Conservation (phyloP, 2,888 invertebrate genomes). For the Drosophila monieri region DNA sequence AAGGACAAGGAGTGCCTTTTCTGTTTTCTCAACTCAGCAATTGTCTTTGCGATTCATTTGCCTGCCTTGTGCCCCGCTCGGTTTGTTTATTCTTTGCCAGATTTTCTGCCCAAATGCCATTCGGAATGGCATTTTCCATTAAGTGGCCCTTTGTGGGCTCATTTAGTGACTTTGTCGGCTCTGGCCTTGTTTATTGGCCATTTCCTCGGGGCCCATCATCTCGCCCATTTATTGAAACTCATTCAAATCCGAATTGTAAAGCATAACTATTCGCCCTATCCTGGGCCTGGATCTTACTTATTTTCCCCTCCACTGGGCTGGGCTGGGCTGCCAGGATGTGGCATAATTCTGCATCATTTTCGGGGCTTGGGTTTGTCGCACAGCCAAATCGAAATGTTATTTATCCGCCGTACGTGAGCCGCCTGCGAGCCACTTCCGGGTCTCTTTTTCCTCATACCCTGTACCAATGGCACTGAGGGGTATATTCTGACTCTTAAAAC, state of each 20-base stretch:
- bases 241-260: slow-evolving; percentile 1
- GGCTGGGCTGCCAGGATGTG: background rate
- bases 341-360: slow-evolving; percentile 64
- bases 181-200: background rate
- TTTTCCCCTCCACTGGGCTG: background rate
- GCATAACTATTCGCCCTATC: slow-evolving; percentile 11
- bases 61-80: slow-evolving; percentile 15
- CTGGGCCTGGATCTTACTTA: background rate
- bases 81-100: slow-evolving; percentile 26
- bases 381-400: slow-evolving; percentile 78
- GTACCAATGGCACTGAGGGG: background rate
- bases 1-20: background rate
- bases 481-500: background rate
- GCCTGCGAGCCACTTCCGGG: slow-evolving; percentile 39
- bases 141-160: slow-evolving; percentile 35
- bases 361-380: slow-evolving; percentile 70
- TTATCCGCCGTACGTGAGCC: slow-evolving; percentile 74
- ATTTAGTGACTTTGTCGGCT: slow-evolving; percentile 16
- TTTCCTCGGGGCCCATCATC: background rate
- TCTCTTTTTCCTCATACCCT: background rate
- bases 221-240: background rate
- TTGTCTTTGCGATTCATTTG: slow-evolving; percentile 25
- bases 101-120: background rate
- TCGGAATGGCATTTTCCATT: slow-evolving; percentile 22
- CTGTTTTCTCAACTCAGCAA: slow-evolving; percentile 17